Conservation (phyloP, 2,113 vertebrate species). For the Polypterus bichir region DNA sequence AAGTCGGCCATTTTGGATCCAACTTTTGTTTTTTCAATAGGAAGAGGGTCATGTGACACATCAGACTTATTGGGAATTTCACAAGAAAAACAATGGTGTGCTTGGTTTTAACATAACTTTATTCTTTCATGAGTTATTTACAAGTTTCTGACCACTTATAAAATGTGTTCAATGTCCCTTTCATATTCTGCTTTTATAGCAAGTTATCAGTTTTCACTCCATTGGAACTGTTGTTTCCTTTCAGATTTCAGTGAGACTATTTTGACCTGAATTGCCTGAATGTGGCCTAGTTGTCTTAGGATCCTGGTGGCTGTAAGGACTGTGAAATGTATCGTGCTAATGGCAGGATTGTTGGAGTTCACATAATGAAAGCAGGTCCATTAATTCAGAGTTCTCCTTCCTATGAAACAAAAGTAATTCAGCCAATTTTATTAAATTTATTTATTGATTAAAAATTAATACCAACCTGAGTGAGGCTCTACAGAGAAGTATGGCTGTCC, state of each 20-base stretch:
- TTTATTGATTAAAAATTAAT: neutral
- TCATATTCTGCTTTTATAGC: too few species aligned
- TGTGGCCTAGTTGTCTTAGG: neutral
- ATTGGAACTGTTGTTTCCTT: neutral
- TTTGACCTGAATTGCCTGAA: neutral
- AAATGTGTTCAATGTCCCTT: too few species aligned
- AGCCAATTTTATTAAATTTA: neutral
- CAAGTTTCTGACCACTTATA: too few species aligned
- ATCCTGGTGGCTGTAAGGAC: neutral
- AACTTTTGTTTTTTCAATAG: too few species aligned
- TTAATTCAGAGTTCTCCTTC: conserved; percentile 6
- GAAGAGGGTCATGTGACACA: too few species aligned
- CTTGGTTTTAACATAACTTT: too few species aligned
- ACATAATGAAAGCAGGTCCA: neutral
- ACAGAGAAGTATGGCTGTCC: conserved; percentile 94
- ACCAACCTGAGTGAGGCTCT: conserved; percentile 80
- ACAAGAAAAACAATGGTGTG: too few species aligned
- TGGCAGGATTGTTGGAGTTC: too few species aligned
- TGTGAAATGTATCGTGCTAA: neutral
- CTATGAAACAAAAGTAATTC: neutral
- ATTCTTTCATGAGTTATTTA: too few species aligned
- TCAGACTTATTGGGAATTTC: too few species aligned
- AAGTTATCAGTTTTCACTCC: neutral
- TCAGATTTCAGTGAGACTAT: neutral
- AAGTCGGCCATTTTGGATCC: too few species aligned